Base-by-base conservation (phyloP, 2,113 vertebrate genomes). In the Tonatia bakeri region DNA sequence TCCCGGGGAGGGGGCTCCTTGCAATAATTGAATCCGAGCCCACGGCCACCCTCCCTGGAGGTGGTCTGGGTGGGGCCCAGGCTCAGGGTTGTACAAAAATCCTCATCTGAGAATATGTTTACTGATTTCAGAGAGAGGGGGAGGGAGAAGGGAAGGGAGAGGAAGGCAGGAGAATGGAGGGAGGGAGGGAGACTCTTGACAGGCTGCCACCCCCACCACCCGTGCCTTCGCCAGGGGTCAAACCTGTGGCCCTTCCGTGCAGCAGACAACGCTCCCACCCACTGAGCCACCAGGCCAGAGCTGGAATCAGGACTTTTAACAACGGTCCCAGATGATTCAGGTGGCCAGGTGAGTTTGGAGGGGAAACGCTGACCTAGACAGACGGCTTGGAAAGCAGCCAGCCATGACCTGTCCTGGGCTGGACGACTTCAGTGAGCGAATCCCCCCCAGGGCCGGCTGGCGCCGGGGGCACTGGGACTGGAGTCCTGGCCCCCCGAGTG, bases 371-470 rank as follows among this genome's bases (percentile, higher is more conserved):
- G 90, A 40, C 15, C 20, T 20, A 59, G 28, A 54, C n/a, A 6
- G 5, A 24, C 11, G 10, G 17, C 65, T 24, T 75, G 31, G 56
- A 73, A 76, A 92, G 40, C 76, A 75, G 76, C 28, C 43, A 59
- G 79, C 13, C 45, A 31, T 22, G 31, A 31, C 56, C 47, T 16
- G 61, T 36, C 56, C 38, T 7, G 45, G 26, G 20, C 38, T 26
- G 75, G 56, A 38, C 33, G 70, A 24, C 9, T 26, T 20, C 12
- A 1, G 24, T 8, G 6, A 22, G 93, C 3, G 11, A 80, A 70
- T 1, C 33, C 16, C 20, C 20, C 50, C 28, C 12, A 15, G 43
- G 75, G 50, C 5, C 0, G 31, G 47, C 5, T 1, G 38, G 50
- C 5, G 50, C 2, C 7, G 1, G 70, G 43, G 15, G 4, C 24